Conservation (phyloP, 2,113 vertebrate species). For the Orthonyx spaldingii region DNA sequence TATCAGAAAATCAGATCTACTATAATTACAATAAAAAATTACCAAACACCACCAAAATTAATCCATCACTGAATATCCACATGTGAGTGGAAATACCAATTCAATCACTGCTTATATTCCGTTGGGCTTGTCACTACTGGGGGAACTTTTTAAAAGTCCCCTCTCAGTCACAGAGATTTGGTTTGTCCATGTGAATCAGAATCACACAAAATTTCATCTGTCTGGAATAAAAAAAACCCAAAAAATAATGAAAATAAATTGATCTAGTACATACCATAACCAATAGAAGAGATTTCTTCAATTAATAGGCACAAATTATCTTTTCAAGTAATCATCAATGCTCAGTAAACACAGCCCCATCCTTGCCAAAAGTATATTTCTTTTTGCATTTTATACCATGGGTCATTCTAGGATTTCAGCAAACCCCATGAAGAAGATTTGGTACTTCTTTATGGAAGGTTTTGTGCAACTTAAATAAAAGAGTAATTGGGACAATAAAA, state of each 20-base stretch:
- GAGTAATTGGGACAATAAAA: not conserved
- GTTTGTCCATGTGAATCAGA: conserved; percentile 57
- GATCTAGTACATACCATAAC: not conserved
- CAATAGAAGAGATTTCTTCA: not conserved
- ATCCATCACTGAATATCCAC: conserved; percentile 47
- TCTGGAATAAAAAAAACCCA: not conserved
- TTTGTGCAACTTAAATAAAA: not conserved
- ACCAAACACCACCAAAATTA: not conserved
- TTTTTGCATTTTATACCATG: not conserved
- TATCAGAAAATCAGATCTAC: conserved; percentile 11
- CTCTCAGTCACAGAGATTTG: conserved; percentile 46
- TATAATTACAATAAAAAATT: conserved; percentile 22
- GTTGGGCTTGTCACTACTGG: conserved; percentile 54
- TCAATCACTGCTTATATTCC: conserved; percentile 48
- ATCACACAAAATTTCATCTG: conserved; percentile 19
- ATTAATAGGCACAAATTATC: not conserved
- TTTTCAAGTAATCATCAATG: not conserved
- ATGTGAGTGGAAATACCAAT: conserved; percentile 53
- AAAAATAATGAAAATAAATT: not conserved
- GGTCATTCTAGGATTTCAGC: not conserved
- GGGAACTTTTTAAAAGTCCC: conserved; percentile 44
- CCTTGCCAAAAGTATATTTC: not conserved
- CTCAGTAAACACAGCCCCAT: not conserved
- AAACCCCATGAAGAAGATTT: not conserved
- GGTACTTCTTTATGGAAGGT: not conserved